phyloP scores from a whole-genome alignment of 2,888 invertebrate species.

The Meiosimyza decipiens region DNA sequence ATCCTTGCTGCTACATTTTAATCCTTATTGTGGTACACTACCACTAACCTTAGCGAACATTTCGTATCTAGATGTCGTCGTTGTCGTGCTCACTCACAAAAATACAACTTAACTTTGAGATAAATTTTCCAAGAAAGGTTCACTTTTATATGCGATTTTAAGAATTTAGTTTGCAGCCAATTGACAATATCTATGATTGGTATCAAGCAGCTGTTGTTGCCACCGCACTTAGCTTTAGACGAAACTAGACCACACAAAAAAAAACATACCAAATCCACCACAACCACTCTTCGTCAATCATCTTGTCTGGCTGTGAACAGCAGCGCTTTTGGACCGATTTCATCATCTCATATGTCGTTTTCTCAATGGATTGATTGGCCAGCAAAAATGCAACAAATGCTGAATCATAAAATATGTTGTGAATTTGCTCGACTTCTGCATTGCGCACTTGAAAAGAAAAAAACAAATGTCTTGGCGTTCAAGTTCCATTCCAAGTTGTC shows the following conservation, averaged over 20 bases:
- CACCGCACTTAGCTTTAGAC: slow-evolving; percentile 3
- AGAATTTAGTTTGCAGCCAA: slow-evolving; percentile 31
- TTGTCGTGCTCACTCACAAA: slow-evolving; percentile 60
- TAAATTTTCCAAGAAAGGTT: slow-evolving; percentile 58
- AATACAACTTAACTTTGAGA: slow-evolving; percentile 65
- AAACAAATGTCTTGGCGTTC: background rate
- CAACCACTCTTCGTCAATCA: slow-evolving; percentile 42
- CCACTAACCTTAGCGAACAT: slow-evolving; percentile 62
- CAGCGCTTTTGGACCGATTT: slow-evolving; percentile 51
- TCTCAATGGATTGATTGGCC: slow-evolving; percentile 23
- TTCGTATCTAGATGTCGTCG: slow-evolving; percentile 40
- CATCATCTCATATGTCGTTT: slow-evolving; percentile 46
- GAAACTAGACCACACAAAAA: background rate
- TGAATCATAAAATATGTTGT: slow-evolving; percentile 28
- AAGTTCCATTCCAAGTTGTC: background rate
- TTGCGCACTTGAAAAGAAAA: slow-evolving; percentile 34
- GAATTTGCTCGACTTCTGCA: slow-evolving; percentile 32
- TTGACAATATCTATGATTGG: slow-evolving; percentile 55
- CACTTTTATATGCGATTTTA: slow-evolving; percentile 62
- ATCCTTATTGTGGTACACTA: background rate
- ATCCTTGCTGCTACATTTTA: background rate
- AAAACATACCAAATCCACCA: background rate
- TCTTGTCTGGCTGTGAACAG: slow-evolving; percentile 34
- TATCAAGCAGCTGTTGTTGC: slow-evolving; percentile 35
- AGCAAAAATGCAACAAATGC: background rate